These are phyloP conservation scores for Patiria miniata DNA, from an alignment of 35 echinoderm and acorn worm species.

Conservation along the genomic window DNA sequence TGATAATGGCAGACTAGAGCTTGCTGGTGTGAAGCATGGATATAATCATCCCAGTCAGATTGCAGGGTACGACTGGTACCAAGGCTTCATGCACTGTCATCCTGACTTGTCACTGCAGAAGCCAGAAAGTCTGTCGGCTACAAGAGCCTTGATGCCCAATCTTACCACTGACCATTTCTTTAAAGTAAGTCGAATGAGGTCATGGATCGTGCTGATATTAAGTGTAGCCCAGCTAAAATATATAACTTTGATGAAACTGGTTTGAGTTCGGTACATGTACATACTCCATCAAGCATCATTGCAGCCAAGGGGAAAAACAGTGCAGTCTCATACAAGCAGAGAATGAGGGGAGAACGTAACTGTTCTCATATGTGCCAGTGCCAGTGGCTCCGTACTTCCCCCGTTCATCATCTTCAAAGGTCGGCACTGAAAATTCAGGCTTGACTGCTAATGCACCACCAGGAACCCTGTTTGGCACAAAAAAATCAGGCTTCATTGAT, in stretches of 20 bases:
- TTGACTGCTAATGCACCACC: slow-evolving; percentile 60
- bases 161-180: slow-evolving; percentile 43
- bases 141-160: slow-evolving; percentile 51
- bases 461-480: slow-evolving; percentile 53
- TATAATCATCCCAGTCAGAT: slow-evolving; percentile 33
- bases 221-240: slow-evolving; percentile 32
- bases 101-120: slow-evolving; percentile 46
- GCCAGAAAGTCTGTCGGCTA: slow-evolving; percentile 52
- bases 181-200: slow-evolving; percentile 24
- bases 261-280: slow-evolving; percentile 48
- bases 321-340: slow-evolving; percentile 41
- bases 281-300: slow-evolving; percentile 40
- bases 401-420: slow-evolving; percentile 56
- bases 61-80: slow-evolving; percentile 59
- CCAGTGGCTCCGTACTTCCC: slow-evolving; percentile 25
- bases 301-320: slow-evolving; percentile 36
- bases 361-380: slow-evolving; percentile 35
- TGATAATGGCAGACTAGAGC: slow-evolving; percentile 45
- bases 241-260: slow-evolving; percentile 53
- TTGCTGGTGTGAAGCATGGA: slow-evolving; percentile 17
- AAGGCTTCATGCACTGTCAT: slow-evolving; percentile 24
- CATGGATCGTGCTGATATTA: slow-evolving; percentile 4
- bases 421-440: slow-evolving; percentile 19
- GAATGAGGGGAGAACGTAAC: slow-evolving; percentile 47
- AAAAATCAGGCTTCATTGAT: slow-evolving; percentile 37